Conservation (phyloP, 2,888 invertebrate species). For the Drosophila paranaensis region DNA sequence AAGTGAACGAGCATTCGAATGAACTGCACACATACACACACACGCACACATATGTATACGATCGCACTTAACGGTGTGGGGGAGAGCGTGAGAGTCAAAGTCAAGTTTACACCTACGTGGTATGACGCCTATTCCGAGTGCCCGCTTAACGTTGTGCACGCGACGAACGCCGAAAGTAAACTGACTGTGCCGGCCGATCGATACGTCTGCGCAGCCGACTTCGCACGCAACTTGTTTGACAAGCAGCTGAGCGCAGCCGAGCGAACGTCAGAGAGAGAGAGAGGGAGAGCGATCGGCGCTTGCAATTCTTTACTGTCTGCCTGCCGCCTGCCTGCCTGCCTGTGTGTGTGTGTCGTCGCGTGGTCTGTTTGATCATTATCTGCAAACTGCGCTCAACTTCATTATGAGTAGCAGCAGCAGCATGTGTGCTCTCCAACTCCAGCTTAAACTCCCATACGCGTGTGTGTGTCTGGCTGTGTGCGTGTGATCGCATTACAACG, state of each 20-base stretch:
- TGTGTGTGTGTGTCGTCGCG: slow-evolving; percentile 35
- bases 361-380: slow-evolving; percentile 55
- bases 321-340: slow-evolving; percentile 29
- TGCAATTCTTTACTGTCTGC: slow-evolving; percentile 63
- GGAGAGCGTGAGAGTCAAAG: slow-evolving; percentile 56
- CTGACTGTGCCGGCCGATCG: slow-evolving; percentile 59
- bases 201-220: slow-evolving; percentile 58
- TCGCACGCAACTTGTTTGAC: slow-evolving; percentile 46
- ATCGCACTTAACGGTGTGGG: slow-evolving; percentile 43
- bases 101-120: slow-evolving; percentile 53
- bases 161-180: slow-evolving; percentile 64
- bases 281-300: slow-evolving; percentile 43
- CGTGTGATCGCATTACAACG: slow-evolving; percentile 63
- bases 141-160: slow-evolving; percentile 57
- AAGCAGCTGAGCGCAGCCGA: slow-evolving; percentile 64
- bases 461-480: slow-evolving; percentile 7
- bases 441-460: slow-evolving; percentile 1
- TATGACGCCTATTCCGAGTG: slow-evolving; percentile 3
- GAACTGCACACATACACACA: slow-evolving; percentile 14
- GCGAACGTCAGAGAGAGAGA: slow-evolving; percentile 17
- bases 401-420: slow-evolving; percentile 63
- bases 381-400: slow-evolving; percentile 62
- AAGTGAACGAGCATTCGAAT: slow-evolving; percentile 17
- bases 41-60: slow-evolving; percentile 3
- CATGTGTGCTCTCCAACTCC: slow-evolving; percentile 8